These are phyloP conservation scores for Cherax destructor DNA, from an alignment of 1,140 invertebrate species.

Conservation along the genomic window DNA sequence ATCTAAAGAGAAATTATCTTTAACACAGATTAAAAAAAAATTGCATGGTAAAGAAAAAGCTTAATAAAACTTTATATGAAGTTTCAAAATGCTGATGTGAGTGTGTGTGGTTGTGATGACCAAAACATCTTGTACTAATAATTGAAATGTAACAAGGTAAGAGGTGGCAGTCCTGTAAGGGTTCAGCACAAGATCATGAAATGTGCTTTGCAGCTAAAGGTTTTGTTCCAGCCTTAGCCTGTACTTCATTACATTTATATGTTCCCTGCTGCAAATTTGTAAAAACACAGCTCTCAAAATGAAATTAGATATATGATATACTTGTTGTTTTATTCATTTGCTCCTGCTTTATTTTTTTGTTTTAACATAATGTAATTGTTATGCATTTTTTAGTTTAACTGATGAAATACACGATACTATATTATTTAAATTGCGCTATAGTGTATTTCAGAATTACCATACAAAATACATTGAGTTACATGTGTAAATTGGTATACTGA, in stretches of 20 bases:
- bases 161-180: constrained; percentile 25
- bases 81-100: not conserved
- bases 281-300: constrained; percentile 66
- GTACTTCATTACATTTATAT: constrained; percentile 49
- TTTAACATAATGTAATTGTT: too few species aligned
- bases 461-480: too few species aligned
- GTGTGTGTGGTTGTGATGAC: not conserved
- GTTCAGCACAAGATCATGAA: constrained; percentile 47
- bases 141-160: constrained; percentile 10
- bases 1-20: not conserved
- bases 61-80: not conserved
- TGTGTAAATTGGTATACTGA: too few species aligned
- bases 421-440: too few species aligned
- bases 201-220: constrained; percentile 63
- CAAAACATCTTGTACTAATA: constrained; percentile 6
- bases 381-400: too few species aligned
- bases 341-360: not conserved
- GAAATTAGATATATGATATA: constrained; percentile 55
- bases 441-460: too few species aligned
- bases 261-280: constrained; percentile 67
- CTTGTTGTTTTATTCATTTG: constrained; percentile 17
- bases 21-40: not conserved
- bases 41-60: not conserved
- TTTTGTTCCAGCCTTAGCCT: constrained; percentile 52
- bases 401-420: too few species aligned